These are phyloP conservation scores for Ephialtes manifestator DNA, from an alignment of 2,888 invertebrate genomes.

Conservation along the genomic window DNA sequence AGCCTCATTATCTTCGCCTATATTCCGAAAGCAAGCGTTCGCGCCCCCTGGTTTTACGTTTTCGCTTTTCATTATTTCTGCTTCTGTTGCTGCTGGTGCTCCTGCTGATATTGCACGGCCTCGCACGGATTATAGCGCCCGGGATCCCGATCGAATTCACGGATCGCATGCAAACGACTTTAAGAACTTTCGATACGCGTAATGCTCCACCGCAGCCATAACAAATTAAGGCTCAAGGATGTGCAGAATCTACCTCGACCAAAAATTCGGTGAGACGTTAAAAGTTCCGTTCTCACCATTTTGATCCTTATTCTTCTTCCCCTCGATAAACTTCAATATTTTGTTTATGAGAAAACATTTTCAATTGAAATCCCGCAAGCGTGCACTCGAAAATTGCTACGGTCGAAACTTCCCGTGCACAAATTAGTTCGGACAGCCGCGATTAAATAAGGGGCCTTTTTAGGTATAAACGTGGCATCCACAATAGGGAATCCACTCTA, in stretches of 20 bases:
- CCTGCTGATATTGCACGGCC: conserved; percentile 36
- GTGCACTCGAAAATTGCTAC: too few species aligned
- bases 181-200: conserved; percentile 38
- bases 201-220: conserved; percentile 21
- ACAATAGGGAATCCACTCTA: too few species aligned
- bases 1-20: conserved; percentile 76
- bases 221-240: conserved; percentile 21
- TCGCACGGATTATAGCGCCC: conserved; percentile 62
- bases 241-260: not conserved
- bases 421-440: too few species aligned
- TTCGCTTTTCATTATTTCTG: conserved; percentile 74
- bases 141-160: conserved; percentile 45
- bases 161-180: conserved; percentile 69
- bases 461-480: too few species aligned
- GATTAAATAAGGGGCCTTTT: too few species aligned
- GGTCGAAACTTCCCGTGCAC: too few species aligned
- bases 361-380: too few species aligned
- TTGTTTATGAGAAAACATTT: not conserved
- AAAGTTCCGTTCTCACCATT: conserved; percentile 20
- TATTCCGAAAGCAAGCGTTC: conserved; percentile 54
- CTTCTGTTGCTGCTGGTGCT: conserved; percentile 49
- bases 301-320: not conserved
- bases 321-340: not conserved
- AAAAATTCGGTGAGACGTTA: not conserved
- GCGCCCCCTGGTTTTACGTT: conserved; percentile 61